Evolutionary conservation across 2,113 vertebrate genomes (phyloP).

Genomic region (Vidua macroura): DNA sequence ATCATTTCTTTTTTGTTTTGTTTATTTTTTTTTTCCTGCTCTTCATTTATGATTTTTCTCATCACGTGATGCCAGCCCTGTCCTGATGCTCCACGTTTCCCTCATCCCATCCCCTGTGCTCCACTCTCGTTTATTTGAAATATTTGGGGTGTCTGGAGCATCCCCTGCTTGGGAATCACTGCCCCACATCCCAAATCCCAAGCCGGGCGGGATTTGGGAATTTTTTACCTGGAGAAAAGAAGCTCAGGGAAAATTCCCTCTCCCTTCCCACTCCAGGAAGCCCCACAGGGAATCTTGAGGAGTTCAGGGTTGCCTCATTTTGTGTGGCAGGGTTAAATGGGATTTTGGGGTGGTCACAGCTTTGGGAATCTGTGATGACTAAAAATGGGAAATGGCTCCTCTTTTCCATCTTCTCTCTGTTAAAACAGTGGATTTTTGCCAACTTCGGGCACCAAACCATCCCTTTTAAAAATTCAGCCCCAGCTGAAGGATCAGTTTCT

Average conservation of each 20-base stretch:
- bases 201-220: not conserved
- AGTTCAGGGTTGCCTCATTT: not conserved
- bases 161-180: rapidly evolving
- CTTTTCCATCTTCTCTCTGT: not conserved
- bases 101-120: not conserved
- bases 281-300: not conserved
- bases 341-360: not conserved
- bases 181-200: not conserved
- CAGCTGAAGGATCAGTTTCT: not conserved
- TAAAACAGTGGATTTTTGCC: not conserved
- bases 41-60: conserved; percentile 58
- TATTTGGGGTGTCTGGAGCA: not conserved
- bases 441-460: not conserved
- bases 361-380: not conserved
- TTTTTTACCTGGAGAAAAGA: not conserved
- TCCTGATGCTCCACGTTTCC: not conserved
- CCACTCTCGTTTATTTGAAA: rapidly evolving
- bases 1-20: conserved; percentile 39
- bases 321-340: not conserved
- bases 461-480: not conserved
- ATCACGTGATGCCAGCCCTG: not conserved
- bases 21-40: conserved; percentile 23
- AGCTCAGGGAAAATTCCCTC: not conserved
- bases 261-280: not conserved
- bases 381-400: not conserved